Percentiles rank a stretch among this genome's conserved stretches.
Conservation (phyloP, 2,113 vertebrate species). For the Lycaon pictus region DNA sequence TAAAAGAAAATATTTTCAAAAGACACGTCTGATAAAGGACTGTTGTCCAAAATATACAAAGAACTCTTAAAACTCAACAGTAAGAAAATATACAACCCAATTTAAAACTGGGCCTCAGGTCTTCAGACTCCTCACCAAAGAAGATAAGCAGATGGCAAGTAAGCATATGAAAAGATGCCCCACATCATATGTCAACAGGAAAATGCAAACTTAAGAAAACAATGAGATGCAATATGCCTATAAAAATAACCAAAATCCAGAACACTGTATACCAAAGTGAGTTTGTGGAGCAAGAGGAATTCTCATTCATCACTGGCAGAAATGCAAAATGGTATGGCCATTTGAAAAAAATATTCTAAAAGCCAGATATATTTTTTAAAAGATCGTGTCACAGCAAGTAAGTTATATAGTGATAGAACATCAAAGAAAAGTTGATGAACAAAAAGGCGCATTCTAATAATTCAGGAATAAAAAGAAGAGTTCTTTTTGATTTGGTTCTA, state of each 20-base stretch:
- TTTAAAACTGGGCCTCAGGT: not conserved
- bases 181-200: not conserved
- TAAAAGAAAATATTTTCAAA: not conserved
- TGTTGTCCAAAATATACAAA: not conserved
- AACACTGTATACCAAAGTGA: not conserved
- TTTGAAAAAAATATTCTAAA: constrained; percentile 59
- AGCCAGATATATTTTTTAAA: constrained; percentile 76
- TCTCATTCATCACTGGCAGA: not conserved
- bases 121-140: not conserved
- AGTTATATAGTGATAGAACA: constrained; percentile 8
- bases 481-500: constrained; percentile 48
- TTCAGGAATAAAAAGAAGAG: constrained; percentile 63
- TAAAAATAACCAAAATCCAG: not conserved
- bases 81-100: not conserved
- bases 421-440: constrained; percentile 39
- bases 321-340: not conserved
- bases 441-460: constrained; percentile 81
- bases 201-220: not conserved
- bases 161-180: not conserved
- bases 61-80: not conserved
- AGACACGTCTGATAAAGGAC: not conserved
- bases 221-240: not conserved
- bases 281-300: not conserved
- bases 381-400: constrained; percentile 70
- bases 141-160: not conserved